phyloP scores from a whole-genome alignment of 2,797 vertebrate species.

The Octomys mimax region DNA sequence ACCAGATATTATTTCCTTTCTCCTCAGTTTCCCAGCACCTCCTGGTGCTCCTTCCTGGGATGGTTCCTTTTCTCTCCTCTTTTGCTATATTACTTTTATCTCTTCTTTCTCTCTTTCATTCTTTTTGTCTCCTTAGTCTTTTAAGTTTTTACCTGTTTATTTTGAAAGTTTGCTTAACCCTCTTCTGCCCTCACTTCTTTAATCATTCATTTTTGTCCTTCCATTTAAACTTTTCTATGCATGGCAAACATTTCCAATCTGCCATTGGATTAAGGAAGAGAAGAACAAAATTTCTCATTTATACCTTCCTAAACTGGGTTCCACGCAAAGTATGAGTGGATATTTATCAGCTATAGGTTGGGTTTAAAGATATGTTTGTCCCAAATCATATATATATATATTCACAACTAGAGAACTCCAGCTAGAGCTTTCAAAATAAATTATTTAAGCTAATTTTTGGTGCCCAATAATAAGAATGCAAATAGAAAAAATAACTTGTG shows the following conservation, averaged over 20 bases:
- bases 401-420: constrained; percentile 17
- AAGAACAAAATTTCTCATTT: not conserved
- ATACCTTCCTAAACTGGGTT: not conserved
- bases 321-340: not conserved
- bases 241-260: constrained; percentile 39
- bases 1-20: not conserved
- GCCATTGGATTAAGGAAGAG: not conserved
- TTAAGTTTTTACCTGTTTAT: not conserved
- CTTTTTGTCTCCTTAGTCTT: not conserved
- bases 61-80: constrained; percentile 7
- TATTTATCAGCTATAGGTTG: not conserved
- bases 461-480: not conserved
- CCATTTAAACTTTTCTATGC: constrained; percentile 12
- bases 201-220: constrained; percentile 22
- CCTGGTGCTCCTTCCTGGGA: not conserved
- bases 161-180: not conserved
- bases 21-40: not conserved
- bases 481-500: not conserved
- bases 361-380: not conserved
- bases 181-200: not conserved
- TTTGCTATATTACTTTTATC: not conserved
- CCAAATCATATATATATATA: not conserved
- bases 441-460: not conserved
- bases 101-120: not conserved
- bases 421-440: constrained; percentile 33